Percentiles rank a stretch among this genome's conserved stretches.
These are phyloP conservation scores for Pheosia tremula DNA, from an alignment of 2,888 invertebrate species.

Conservation along the genomic window DNA sequence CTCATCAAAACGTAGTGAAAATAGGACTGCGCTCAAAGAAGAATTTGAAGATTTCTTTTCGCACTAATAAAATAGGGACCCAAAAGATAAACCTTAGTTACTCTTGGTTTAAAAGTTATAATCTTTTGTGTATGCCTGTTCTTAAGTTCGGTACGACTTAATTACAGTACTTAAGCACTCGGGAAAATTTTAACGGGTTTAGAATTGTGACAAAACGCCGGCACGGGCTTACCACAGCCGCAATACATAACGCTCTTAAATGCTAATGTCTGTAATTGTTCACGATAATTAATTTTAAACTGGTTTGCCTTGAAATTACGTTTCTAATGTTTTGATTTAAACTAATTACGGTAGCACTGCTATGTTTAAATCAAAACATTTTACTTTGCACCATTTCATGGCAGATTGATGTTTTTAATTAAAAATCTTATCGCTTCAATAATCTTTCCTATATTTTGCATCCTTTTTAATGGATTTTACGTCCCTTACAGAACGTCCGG, in stretches of 20 bases:
- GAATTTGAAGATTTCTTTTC: no score
- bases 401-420: no score
- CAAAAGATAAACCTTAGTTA: no score
- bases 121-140: constrained; percentile 15
- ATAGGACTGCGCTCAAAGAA: no score
- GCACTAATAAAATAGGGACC: no score
- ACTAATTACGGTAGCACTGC: constrained; percentile 26
- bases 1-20: background rate
- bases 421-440: no score
- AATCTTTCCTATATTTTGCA: no score
- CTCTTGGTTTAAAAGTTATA: background rate
- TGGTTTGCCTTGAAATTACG: constrained; percentile 34
- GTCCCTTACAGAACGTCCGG: no score
- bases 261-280: constrained; percentile 58
- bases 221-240: constrained; percentile 47
- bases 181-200: constrained; percentile 41
- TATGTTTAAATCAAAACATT: background rate
- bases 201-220: constrained; percentile 54
- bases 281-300: constrained; percentile 49
- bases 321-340: constrained; percentile 22
- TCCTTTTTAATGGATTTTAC: no score
- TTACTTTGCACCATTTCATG: no score
- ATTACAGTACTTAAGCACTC: constrained; percentile 36
- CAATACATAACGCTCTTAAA: constrained; percentile 52
- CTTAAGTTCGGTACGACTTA: constrained; percentile 29